Conservation (phyloP, 2,888 invertebrate species). For the Mesochorus sp. region DNA sequence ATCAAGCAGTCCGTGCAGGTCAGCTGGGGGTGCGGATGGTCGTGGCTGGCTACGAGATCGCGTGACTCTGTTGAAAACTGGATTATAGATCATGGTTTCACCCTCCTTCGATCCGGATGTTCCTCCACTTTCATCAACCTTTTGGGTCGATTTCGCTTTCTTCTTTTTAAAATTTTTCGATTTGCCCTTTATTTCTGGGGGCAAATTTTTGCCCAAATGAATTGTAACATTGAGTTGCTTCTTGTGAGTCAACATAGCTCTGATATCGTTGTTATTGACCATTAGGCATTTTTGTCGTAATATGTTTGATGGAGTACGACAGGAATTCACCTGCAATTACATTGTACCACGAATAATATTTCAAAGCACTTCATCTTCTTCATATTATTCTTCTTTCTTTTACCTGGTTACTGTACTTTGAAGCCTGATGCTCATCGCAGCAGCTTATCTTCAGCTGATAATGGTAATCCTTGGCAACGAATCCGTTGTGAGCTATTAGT, state of each 20-base stretch:
- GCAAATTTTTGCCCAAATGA: slow-evolving; percentile 27
- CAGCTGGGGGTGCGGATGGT: no score
- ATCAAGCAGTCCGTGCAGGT: no score
- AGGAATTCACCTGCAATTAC: slow-evolving; percentile 50
- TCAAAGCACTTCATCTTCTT: no score
- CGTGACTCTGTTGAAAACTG: not conserved
- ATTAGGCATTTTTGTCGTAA: slow-evolving; percentile 20
- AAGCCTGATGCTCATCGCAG: not conserved
- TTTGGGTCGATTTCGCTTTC: not conserved
- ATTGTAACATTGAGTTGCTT: slow-evolving; percentile 26
- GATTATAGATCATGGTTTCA: no score
- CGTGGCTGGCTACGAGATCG: no score
- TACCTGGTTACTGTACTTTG: slow-evolving; percentile 32
- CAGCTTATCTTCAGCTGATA: slow-evolving; percentile 66
- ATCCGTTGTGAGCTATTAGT: slow-evolving; percentile 66
- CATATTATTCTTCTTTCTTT: not conserved
- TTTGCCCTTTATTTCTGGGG: not conserved
- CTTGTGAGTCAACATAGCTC: not conserved
- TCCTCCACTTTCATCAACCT: not conserved
- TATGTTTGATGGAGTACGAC: slow-evolving; percentile 22
- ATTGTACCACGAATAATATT: not conserved
- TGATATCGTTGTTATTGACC: not conserved
- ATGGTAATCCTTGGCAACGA: slow-evolving; percentile 61
- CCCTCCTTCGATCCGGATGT: slow-evolving; percentile 9
- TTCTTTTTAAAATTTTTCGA: not conserved